Percentiles rank a stretch among this genome's conserved stretches.
Conservation (phyloP, 2,113 vertebrate genomes). For the Pedionomus torquatus region DNA sequence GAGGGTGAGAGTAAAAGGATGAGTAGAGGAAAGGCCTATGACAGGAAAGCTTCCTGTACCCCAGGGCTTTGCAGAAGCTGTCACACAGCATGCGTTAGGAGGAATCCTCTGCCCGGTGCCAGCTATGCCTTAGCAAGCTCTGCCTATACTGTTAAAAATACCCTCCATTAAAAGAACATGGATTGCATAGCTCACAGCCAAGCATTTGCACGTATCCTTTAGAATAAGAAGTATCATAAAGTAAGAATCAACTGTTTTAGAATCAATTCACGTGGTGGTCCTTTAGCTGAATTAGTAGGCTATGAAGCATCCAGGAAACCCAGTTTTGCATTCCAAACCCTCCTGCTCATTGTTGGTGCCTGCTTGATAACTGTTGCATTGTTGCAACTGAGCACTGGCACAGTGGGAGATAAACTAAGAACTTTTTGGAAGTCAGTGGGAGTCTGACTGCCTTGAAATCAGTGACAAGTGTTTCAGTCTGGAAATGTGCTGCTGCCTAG, state of each 20-base stretch:
- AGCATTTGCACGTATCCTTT: neutral
- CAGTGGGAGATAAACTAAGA: neutral
- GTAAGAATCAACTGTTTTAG: no score
- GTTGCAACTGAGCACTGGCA: neutral
- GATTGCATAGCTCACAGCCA: neutral
- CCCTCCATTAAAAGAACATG: neutral
- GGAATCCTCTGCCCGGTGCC: neutral
- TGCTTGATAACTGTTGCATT: neutral
- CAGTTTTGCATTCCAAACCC: neutral
- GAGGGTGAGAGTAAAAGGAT: neutral
- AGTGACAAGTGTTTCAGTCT: neutral
- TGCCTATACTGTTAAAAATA: neutral
- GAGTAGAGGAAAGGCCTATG: neutral
- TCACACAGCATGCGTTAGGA: neutral
- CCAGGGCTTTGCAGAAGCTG: neutral
- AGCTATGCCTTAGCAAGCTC: neutral
- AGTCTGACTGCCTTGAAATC: neutral
- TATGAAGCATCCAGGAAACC: neutral
- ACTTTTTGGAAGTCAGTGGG: neutral
- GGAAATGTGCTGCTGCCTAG: neutral
- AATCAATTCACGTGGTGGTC: neutral
- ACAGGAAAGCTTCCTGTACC: neutral
- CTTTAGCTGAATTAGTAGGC: neutral
- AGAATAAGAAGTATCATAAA: neutral
- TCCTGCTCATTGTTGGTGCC: accelerated